Evolutionary conservation across 2,888 invertebrate species (phyloP).

Genomic region (Elegia similella): DNA sequence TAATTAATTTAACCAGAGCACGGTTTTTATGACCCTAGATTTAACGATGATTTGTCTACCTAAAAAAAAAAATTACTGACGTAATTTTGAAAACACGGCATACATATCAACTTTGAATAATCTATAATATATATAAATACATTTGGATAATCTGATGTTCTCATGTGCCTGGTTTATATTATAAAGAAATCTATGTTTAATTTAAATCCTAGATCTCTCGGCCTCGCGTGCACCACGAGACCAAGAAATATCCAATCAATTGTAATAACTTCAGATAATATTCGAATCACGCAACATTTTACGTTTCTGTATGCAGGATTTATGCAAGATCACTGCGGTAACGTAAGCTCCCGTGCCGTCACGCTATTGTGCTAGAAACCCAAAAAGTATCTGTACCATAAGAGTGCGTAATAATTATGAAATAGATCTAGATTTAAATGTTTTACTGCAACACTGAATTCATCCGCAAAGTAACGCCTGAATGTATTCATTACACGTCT

Average conservation of each 20-base stretch:
- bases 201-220: neutral
- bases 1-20: too few relatives aligned
- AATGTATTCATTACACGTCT: too few relatives aligned
- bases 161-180: too few relatives aligned
- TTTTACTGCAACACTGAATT: neutral
- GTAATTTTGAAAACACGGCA: too few relatives aligned
- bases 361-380: constrained; percentile 1
- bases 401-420: neutral
- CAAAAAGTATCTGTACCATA: neutral
- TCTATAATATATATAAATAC: too few relatives aligned
- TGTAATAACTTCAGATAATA: constrained; percentile 13
- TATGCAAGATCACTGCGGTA: constrained; percentile 1
- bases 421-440: neutral
- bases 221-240: constrained; percentile 12
- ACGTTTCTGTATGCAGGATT: constrained; percentile 3
- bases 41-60: too few relatives aligned
- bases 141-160: too few relatives aligned
- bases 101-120: too few relatives aligned
- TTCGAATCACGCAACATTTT: constrained; percentile 17
- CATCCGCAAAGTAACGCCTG: too few relatives aligned
- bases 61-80: too few relatives aligned
- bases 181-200: neutral
- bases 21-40: too few relatives aligned
- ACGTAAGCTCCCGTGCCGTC: neutral
- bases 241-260: constrained; percentile 16